phyloP scores from a whole-genome alignment of 2,888 invertebrate species.

The Melipona beecheii region DNA sequence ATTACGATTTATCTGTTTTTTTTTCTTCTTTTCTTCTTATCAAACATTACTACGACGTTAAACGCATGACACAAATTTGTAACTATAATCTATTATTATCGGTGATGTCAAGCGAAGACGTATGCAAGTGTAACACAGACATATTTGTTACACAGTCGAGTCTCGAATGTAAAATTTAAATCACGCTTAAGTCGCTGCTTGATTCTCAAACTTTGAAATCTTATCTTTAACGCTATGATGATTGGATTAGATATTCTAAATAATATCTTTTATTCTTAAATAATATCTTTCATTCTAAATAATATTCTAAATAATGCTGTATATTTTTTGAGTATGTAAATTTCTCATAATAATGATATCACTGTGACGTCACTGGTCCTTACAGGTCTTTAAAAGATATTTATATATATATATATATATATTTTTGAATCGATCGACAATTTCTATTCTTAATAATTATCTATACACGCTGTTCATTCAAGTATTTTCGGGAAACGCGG shows the following conservation, averaged over 20 bases:
- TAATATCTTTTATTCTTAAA: too few relatives aligned
- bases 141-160: not conserved
- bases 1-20: constrained; percentile 36
- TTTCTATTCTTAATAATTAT: too few relatives aligned
- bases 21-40: not conserved
- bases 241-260: too few relatives aligned
- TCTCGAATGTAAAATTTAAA: not conserved
- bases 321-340: too few relatives aligned
- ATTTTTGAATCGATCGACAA: not conserved
- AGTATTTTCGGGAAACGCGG: not conserved
- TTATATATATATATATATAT: not conserved
- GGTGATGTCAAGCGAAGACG: constrained; percentile 26
- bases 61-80: constrained; percentile 24
- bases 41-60: not conserved
- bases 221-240: not conserved
- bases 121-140: not conserved
- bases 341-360: too few relatives aligned
- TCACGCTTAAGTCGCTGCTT: not conserved
- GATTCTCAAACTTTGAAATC: not conserved
- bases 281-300: too few relatives aligned
- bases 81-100: constrained; percentile 40
- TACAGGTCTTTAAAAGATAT: too few relatives aligned
- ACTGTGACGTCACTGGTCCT: too few relatives aligned
- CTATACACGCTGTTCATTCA: too few relatives aligned
- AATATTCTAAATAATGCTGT: too few relatives aligned